Percentiles rank a stretch among this genome's conserved stretches.
phyloP scores from a whole-genome alignment of 2,797 vertebrate genomes.

The Philypnodon macrostomus region DNA sequence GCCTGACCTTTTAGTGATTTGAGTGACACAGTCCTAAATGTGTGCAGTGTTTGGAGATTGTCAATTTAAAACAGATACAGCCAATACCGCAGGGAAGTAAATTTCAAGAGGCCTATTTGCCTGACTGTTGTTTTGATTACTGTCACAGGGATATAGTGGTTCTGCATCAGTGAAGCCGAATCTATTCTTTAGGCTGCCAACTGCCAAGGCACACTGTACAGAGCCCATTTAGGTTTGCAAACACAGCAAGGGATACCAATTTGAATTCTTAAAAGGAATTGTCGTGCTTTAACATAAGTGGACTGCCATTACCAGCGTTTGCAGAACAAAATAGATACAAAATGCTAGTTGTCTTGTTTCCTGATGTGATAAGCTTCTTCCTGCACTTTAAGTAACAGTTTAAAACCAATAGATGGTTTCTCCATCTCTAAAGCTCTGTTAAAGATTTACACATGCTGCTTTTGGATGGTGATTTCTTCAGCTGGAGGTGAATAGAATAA shows the following conservation, averaged over 20 bases:
- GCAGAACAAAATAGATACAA: neutral
- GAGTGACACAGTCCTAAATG: conserved; percentile 1
- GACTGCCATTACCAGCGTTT: neutral
- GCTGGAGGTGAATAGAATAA: too few relatives aligned
- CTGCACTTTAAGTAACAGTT: too few relatives aligned
- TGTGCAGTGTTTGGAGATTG: conserved; percentile 4
- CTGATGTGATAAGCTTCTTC: too few relatives aligned
- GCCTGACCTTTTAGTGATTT: conserved; percentile 9
- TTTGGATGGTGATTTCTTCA: too few relatives aligned
- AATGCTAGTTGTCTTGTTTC: neutral
- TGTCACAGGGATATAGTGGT: conserved; percentile 18
- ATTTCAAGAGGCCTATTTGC: conserved; percentile 16
- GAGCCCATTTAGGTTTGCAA: conserved; percentile 4
- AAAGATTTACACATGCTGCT: too few relatives aligned
- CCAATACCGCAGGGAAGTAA: conserved; percentile 19
- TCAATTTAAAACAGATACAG: conserved; percentile 23
- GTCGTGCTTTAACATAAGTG: too few relatives aligned
- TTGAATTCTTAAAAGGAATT: too few relatives aligned
- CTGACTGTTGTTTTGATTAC: conserved; percentile 43
- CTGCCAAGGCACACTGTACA: conserved; percentile 1
- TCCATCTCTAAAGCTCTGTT: too few relatives aligned
- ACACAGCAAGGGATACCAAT: neutral
- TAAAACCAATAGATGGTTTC: too few relatives aligned
- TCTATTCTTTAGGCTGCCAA: conserved; percentile 28
- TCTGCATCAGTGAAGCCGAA: conserved; percentile 25